phyloP scores from a whole-genome alignment of 1,140 invertebrate genomes.

The Bradysia coprophila region DNA sequence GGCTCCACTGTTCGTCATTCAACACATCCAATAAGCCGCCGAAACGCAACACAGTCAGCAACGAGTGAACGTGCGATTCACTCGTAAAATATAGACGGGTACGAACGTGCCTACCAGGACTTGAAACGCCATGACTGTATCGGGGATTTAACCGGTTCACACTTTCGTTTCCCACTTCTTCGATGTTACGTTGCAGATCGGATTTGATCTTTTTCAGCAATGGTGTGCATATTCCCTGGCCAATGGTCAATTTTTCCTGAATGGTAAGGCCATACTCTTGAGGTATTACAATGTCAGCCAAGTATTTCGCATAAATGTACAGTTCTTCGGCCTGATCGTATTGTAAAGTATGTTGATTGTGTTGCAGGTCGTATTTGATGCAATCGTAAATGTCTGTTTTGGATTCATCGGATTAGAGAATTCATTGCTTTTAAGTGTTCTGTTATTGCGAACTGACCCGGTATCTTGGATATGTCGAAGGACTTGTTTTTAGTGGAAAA shows the following conservation, averaged over 20 bases:
- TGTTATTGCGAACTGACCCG: conserved; percentile 46
- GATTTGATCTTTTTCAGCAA: conserved; percentile 90
- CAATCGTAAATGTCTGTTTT: conserved; percentile 98
- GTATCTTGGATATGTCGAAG: conserved; percentile 98
- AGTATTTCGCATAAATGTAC: conserved; percentile 85
- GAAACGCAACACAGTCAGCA: conserved; percentile 88
- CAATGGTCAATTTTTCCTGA: conserved; percentile 91
- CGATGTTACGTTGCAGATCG: conserved; percentile 86
- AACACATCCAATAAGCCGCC: conserved; percentile 78
- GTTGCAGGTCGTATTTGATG: conserved; percentile 97
- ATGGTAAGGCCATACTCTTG: conserved; percentile 97
- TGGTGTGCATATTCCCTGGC: conserved; percentile 93
- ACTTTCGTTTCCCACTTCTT: conserved; percentile 70
- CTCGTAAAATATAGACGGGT: conserved; percentile 97
- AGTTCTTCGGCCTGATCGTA: conserved; percentile 89
- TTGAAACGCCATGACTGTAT: conserved; percentile 95
- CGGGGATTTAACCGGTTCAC: conserved; percentile 91
- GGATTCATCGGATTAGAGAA: too few species aligned
- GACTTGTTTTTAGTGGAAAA: conserved; percentile 77
- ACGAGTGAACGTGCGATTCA: conserved; percentile 96
- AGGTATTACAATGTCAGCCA: conserved; percentile 97
- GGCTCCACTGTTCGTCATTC: conserved; percentile 92
- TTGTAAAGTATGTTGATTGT: conserved; percentile 89
- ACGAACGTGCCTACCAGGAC: conserved; percentile 90
- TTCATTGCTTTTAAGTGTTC: too few species aligned